Base-by-base conservation (phyloP, 1,140 invertebrate genomes). In the Idris sp. region DNA sequence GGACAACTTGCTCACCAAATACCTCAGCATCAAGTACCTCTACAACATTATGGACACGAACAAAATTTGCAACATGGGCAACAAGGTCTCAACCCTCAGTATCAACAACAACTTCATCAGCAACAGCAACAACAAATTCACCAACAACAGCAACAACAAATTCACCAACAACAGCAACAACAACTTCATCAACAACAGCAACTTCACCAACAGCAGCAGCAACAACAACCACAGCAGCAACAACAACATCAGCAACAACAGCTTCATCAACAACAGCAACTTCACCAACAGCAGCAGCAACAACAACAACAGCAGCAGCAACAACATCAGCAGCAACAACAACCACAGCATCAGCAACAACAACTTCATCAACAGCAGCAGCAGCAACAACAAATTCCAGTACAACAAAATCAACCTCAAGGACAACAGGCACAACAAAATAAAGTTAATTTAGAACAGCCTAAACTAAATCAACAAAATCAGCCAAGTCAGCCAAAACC, bases 11-110 rank as follows among this genome's bases (percentile, higher is more conserved):
- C 64, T 11, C 67, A 76, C 36, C 5, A 48, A 10, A 7, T 18
- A 8, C 28, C 28, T 3, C 48, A 78, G 14, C 80, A 84, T 79
- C 72, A 81, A 78, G 53, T 81, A 19, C 86, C 86, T 65, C 75
- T 80, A 7, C 84, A 83, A 6, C 78, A 86, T 41, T 80, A 86
- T 56, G n/a, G n/a, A n/a, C n/a, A n/a, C n/a, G n/a, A n/a, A n/a
- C n/a, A n/a, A n/a, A n/a, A n/a, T n/a, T n/a, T n/a, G n/a, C n/a
- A n/a, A n/a, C n/a, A n/a, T n/a, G n/a, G n/a, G n/a, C 82, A 84
- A 41, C 40, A 59, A 36, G 18, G 28, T 28, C 69, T 71, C 62
- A 43, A 56, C n/a, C 58, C 58, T 7, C 58, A 72, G 9, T 40
- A 59, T 11, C 11, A 2, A 33, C 31, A 11, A 13, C 31, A 10